Base-by-base conservation (phyloP, 2,113 vertebrate species). In the Paradoxurus hermaphroditus region DNA sequence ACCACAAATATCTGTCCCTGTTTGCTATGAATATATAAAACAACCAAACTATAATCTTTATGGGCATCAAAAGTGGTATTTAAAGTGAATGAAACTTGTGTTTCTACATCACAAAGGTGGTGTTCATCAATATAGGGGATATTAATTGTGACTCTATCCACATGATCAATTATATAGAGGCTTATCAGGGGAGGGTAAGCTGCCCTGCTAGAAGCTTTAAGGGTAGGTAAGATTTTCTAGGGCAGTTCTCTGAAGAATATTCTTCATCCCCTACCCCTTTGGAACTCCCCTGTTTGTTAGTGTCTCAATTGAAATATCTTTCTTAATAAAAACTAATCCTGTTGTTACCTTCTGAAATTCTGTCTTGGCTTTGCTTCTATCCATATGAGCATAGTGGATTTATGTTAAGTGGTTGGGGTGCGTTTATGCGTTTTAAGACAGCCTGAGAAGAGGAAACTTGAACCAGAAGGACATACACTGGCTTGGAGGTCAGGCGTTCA, bases 381-480 rank as follows among this genome's bases (percentile, higher is more conserved):
- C 16, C 18, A 2, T 36, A 51, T 4, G 9, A 62, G 77, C 70
- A 81, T 39, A 23, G 16, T 0, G 7, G 77, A 36, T 7, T 19
- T n/a, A 10, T 51, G 68, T 34, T 46, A 15, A 15, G 44, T 41
- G 16, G 36, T 41, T 41, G 36, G 46, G 39, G 27, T 14, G 15
- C 27, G 7, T 11, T 29, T 31, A 9, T 8, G 5, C 62, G 36
- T 27, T 83, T 39, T 14, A 72, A 70, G 68, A 49, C 31, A 46
- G 49, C 7, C 36, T 5, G 1, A 7, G 18, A 16, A 16, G 36
- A 39, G 49, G 95, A 63, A 29, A 7, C 29, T 34, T 29, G 73
- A 36, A 46, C 29, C 53, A 5, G 29, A 46, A 65, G 56, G 34
- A 4, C 0, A 1, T 4, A 3, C 3, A 0, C 14, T 63, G 9